Conservation (phyloP, 2,113 vertebrate genomes). For the Pristiophorus japonicus region DNA sequence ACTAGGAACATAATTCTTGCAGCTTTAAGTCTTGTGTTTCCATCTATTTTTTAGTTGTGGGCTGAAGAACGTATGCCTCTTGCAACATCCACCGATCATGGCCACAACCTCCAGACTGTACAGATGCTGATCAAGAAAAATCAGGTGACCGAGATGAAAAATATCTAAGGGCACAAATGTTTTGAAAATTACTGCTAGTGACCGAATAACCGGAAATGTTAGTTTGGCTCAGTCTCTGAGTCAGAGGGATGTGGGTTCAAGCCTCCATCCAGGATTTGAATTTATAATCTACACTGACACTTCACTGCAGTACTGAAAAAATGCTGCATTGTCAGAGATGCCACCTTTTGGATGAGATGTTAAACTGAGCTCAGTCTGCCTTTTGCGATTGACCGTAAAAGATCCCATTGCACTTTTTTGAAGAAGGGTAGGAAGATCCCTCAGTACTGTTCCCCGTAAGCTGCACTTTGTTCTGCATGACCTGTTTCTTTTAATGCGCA, state of each 20-base stretch:
- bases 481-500: no score
- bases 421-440: background rate
- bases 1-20: background rate
- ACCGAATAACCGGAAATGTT: no score
- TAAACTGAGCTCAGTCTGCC: background rate
- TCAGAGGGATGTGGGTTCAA: background rate
- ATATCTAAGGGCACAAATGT: background rate
- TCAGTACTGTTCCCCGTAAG: background rate
- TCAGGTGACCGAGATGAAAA: constrained; percentile 60
- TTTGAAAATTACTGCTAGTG: background rate
- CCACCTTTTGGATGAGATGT: background rate
- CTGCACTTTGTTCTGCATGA: no score
- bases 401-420: background rate
- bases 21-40: background rate
- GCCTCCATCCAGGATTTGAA: background rate
- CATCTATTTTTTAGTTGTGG: constrained; percentile 60
- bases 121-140: constrained; percentile 97
- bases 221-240: no score
- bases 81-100: constrained; percentile 86
- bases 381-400: background rate
- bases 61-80: constrained; percentile 85
- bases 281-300: background rate
- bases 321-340: background rate
- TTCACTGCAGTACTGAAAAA: background rate
- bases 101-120: constrained; percentile 92